A percentile compares a stretch with the other conserved stretches of the same genome.
These are phyloP conservation scores for Neria commutata DNA, from an alignment of 2,888 invertebrate genomes.

Conservation along the genomic window DNA sequence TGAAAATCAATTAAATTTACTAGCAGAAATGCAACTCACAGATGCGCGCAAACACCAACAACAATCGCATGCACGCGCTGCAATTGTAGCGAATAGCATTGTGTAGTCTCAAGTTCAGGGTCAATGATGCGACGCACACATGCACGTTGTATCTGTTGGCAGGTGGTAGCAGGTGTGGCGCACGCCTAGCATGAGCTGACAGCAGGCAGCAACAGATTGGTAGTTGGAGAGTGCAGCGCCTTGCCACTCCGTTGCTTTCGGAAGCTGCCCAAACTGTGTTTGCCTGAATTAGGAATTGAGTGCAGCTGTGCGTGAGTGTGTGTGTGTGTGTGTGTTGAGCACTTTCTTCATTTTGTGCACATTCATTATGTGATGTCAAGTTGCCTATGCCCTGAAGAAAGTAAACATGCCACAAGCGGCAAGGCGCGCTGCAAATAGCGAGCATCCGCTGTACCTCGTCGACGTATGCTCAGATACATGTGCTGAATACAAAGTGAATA, in stretches of 20 bases:
- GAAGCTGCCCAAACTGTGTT: no score
- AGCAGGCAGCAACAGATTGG: background rate
- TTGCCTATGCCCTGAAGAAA: no score
- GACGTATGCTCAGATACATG: no score
- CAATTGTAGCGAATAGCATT: background rate
- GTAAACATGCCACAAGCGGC: no score
- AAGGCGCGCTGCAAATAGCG: no score
- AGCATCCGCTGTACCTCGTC: no score
- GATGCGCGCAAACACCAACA: background rate
- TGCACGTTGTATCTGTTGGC: background rate
- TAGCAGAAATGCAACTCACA: background rate
- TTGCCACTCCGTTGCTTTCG: no score
- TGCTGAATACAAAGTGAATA: no score
- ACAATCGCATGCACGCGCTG: background rate
- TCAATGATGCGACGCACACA: background rate
- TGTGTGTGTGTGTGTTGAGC: no score
- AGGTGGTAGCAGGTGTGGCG: background rate
- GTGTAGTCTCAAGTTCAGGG: constrained; percentile 11
- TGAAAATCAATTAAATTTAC: background rate
- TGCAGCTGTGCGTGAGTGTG: background rate
- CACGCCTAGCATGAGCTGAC: background rate
- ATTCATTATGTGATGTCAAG: no score
- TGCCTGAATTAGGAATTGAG: background rate
- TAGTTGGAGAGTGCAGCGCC: no score
- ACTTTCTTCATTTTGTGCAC: no score